These are phyloP conservation scores for Gnathonemus echidnorhynchus DNA, from an alignment of 2,113 vertebrate species.

Conservation along the genomic window DNA sequence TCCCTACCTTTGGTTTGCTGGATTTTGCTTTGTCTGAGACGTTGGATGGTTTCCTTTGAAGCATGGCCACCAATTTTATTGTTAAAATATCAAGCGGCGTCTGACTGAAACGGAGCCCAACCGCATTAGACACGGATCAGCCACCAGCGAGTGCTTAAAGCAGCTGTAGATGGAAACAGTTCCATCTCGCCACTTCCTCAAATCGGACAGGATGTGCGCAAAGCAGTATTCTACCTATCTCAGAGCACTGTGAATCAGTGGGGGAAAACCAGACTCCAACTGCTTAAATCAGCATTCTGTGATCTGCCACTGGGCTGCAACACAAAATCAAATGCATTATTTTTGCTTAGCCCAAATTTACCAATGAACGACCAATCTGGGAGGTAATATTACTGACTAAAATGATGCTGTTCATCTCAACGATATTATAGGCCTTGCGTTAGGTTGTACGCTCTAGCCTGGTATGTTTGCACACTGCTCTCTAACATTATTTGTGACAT, in stretches of 20 bases:
- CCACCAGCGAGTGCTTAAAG: constrained; percentile 31
- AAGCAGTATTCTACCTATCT: constrained; percentile 40
- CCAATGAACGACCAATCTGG: background rate
- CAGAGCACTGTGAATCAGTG: constrained; percentile 41
- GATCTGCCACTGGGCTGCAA: background rate
- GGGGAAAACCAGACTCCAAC: constrained; percentile 37
- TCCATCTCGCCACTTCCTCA: constrained; percentile 54
- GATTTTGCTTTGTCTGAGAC: constrained; percentile 61
- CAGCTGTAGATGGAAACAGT: constrained; percentile 16
- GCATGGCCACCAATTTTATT: constrained; percentile 45
- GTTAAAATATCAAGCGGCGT: background rate
- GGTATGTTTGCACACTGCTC: background rate
- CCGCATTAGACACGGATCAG: background rate
- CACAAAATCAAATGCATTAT: background rate
- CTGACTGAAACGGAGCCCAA: background rate
- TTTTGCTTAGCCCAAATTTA: constrained; percentile 16
- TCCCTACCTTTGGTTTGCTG: constrained; percentile 64
- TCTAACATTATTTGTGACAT: background rate
- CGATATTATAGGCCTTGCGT: background rate
- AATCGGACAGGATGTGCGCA: constrained; percentile 62
- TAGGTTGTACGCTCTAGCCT: background rate
- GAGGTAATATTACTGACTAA: background rate
- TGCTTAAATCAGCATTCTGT: constrained; percentile 52
- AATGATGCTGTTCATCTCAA: background rate
- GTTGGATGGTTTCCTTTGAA: constrained; percentile 60